Evolutionary conservation across 2,113 vertebrate genomes (phyloP), one percentile per base, ranked within the genome.

Genomic region (Empidonax alnorum): DNA sequence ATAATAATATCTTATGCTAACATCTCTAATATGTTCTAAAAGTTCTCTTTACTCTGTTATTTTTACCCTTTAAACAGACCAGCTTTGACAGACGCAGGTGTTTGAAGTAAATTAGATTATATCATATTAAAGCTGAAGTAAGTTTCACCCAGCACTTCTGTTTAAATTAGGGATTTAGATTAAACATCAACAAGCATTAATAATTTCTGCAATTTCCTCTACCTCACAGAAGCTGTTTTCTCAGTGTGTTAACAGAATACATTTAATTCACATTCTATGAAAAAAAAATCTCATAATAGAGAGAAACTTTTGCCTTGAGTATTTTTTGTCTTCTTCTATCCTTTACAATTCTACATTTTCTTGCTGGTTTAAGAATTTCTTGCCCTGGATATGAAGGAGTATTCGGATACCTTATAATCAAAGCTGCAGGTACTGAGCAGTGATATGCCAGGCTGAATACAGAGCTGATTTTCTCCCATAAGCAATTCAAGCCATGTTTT

Each of bases 131-230:
- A 79, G 35, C 44, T 72, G 69, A 74, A 93, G 87, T 76, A 49
- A 69, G 4, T 89, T 86, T 92, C 20, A 92, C 31, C 19, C 16
- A 59, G 27, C 9, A 69, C 35, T 93, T 83, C 67, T 84, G 53
- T 89, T 96, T 94, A 95, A 92, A 47, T 83, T 87, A 84, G 49
- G 6, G 28, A 73, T 91, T 96, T 91, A 85, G 41, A 73, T 91
- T 41, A 85, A 94, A 87, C 87, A 89, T 41, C 20, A 94, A n/a
- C 53, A 85, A 82, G 31, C 55, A 79, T 55, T 82, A 87, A 63
- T 87, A 49, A 89, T 66, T 89, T 41, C 44, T 62, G 16, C 44
- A 73, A 30, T 39, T 90, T 39, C 59, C 10, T 62, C 44, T 76
- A 5, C n/a, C 53, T 87, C 50, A 58, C 15, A 66, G n/a, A 79